Base-by-base conservation (phyloP, 1,140 invertebrate species). In the Drosophila sucinea region DNA sequence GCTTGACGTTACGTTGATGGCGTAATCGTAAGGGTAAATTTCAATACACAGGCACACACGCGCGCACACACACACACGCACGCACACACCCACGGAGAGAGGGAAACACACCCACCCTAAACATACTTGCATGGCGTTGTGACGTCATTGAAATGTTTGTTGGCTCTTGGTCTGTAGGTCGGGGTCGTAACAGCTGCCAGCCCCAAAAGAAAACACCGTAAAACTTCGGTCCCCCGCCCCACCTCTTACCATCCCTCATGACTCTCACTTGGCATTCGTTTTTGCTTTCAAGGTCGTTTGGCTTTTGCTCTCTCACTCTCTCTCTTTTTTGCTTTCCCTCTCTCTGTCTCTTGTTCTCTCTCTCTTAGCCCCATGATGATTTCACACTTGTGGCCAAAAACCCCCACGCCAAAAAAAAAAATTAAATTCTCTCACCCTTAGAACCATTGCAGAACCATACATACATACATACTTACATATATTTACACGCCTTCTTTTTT, bases 91-190 rank as follows among this genome's bases (percentile, higher is more conserved):
- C 35, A 38, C 35, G 10, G 35, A 8, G 10, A 55, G 62, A 44
- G 44, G 44, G 44, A 27, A 25, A 51, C 60, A 67, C 56, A 60
- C 66, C 73, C 69, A 70, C 67, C 61, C 81, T 75, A 72, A 63
- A 77, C 71, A 55, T 60, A 55, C 62, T 62, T 17, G 61, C 51
- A 56, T 67, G 71, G 69, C 70, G 77, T 77, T 84, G 83, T 87
- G 83, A 89, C 83, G 83, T 87, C 83, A 87, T 89, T 87, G 56
- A 75, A 74, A 68, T 81, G 73, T 57, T 57, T 57, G 55, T 40
- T 47, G 44, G 44, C 44, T 47, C 44, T 29, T 23, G 41, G 61
- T 63, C 72, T 74, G 79, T 81, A 81, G 75, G 82, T 79, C 69
- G 75, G 82, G 79, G 73, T 84, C 81, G 80, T 60, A 71, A 77